Percentiles rank a stretch among this genome's conserved stretches.
phyloP scores from a whole-genome alignment of 2,888 invertebrate species.

The Hypomecis punctinalis region DNA sequence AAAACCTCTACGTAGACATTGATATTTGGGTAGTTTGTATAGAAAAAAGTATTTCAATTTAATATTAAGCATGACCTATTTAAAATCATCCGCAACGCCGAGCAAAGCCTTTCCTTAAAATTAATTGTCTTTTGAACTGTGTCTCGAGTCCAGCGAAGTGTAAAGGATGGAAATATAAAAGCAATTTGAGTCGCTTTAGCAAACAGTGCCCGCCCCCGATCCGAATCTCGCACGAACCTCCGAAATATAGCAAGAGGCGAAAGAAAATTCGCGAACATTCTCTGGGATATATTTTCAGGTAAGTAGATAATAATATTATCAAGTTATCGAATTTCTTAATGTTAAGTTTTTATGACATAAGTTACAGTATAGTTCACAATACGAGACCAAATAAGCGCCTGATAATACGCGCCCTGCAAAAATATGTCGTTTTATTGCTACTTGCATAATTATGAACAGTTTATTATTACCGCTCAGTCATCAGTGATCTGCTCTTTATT shows the following conservation, averaged over 20 bases:
- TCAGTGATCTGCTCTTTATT: too few species aligned
- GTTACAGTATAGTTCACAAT: too few species aligned
- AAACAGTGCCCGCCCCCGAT: constrained; percentile 50
- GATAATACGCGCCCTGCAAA: too few species aligned
- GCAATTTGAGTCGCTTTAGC: constrained; percentile 53
- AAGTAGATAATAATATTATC: too few species aligned
- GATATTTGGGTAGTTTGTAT: background rate
- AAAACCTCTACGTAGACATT: background rate
- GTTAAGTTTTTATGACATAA: too few species aligned
- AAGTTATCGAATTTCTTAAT: too few species aligned
- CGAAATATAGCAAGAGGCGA: constrained; percentile 47
- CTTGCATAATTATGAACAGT: too few species aligned
- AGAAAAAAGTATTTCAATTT: constrained; percentile 8
- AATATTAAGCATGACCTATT: constrained; percentile 30
- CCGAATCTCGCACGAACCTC: constrained; percentile 50
- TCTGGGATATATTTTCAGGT: constrained; percentile 3
- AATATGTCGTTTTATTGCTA: too few species aligned
- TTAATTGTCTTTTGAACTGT: constrained; percentile 52
- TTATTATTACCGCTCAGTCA: too few species aligned
- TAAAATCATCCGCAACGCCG: constrained; percentile 40
- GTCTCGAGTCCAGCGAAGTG: constrained; percentile 52
- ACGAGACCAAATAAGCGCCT: too few species aligned
- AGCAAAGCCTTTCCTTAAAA: constrained; percentile 40
- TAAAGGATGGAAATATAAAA: constrained; percentile 58
- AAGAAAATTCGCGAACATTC: constrained; percentile 42